These are phyloP conservation scores for Busseola fusca DNA, from an alignment of 2,888 invertebrate species.

Conservation along the genomic window DNA sequence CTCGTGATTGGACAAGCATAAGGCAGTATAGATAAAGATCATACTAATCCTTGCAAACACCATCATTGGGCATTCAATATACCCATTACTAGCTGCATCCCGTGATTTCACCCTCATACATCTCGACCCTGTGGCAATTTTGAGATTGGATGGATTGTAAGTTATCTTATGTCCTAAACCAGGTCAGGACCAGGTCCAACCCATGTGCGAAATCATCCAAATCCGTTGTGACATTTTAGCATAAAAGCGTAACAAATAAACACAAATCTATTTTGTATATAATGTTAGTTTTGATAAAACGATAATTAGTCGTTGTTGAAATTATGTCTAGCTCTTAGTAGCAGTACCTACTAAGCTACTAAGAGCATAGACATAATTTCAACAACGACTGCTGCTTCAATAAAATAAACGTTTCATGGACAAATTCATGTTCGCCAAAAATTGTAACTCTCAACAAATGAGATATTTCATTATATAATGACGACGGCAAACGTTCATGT, in stretches of 20 bases:
- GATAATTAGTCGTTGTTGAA: not conserved
- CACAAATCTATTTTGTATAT: not conserved
- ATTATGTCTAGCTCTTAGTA: not conserved
- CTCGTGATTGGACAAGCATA: too few relatives aligned
- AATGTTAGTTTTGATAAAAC: not conserved
- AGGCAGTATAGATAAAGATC: not conserved
- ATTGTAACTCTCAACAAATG: constrained; percentile 54
- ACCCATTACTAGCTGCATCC: not conserved
- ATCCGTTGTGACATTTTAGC: not conserved
- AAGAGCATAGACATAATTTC: too few relatives aligned
- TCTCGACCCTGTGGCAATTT: not conserved
- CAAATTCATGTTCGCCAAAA: constrained; percentile 38
- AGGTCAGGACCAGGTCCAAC: not conserved
- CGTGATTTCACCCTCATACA: not conserved
- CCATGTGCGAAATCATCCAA: not conserved
- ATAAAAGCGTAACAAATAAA: not conserved
- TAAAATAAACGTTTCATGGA: constrained; percentile 10
- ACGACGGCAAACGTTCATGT: constrained; percentile 13
- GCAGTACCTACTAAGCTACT: too few relatives aligned
- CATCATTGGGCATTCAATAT: not conserved
- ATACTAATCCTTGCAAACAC: not conserved
- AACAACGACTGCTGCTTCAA: too few relatives aligned
- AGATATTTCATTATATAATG: constrained; percentile 42
- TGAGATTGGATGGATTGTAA: not conserved
- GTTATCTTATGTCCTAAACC: not conserved